Evolutionary conservation across 2,113 vertebrate genomes (phyloP), one percentile per base, ranked within the genome.

Genomic region (Serranochromis macrocephalus): DNA sequence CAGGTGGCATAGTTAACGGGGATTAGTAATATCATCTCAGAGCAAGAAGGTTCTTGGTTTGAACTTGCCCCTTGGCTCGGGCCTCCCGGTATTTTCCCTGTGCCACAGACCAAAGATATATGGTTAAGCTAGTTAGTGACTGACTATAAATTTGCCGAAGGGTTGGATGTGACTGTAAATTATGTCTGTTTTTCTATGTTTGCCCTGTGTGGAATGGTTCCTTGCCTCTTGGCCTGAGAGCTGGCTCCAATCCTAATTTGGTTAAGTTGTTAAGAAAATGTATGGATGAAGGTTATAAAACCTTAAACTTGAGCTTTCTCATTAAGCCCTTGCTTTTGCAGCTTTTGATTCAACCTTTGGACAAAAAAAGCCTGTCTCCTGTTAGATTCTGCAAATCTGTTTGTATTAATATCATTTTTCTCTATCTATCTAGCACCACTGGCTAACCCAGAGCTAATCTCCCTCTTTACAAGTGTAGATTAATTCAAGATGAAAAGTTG

Each of bases 1-100:
- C 24, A 47, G 24, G 40, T 47, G 14, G 14, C 0, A 47, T 47
- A 17, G 68, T 75, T 26, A 75, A 29, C 1, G 1, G 9, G 1
- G 24, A 4, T 29, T 75, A 42, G 7, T 26, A 75, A 10, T 29
- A 29, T 47, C 68, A 73, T 2, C 40, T 73, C 14, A 47, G 40
- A 47, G 40, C 21, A 75, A 29, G 21, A 17, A 45, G 21, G 40
- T 73, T 45, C 38, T 73, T 73, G 12, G 5, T 73, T 73, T 73
- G 21, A 73, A 45, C 1, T 42, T 73, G 13, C 21, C 12, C 38
- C 8, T 11, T 11, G 71, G 40, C 68, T 47, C 2, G 2, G 40
- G 68, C 40, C 68, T 73, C 9, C 40, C 3, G 2, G 24, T 29
- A 17, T 47, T 75, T 73, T 73, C 24, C 24, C 1, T 1, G 14